These are phyloP conservation scores for Drosophila recens DNA, from an alignment of 2,888 invertebrate genomes.

Conservation along the genomic window DNA sequence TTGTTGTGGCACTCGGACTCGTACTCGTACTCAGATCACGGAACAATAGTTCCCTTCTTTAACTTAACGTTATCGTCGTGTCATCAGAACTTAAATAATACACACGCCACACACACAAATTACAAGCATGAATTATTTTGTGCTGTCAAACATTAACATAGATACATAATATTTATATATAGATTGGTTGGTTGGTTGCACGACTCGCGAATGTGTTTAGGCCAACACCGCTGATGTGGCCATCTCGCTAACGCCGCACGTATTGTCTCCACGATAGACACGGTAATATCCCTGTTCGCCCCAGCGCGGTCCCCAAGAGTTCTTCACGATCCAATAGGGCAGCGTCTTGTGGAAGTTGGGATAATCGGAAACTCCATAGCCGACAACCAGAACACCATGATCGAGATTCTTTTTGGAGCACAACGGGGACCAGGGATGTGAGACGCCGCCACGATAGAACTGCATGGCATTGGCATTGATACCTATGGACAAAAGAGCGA, in stretches of 20 bases:
- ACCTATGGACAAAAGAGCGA: constrained; percentile 61
- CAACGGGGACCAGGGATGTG: constrained; percentile 94
- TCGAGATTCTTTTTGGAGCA: constrained; percentile 92
- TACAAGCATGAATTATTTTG: constrained; percentile 38
- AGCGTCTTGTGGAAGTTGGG: constrained; percentile 92
- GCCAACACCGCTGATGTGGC: constrained; percentile 92
- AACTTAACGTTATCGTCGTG: constrained; percentile 43
- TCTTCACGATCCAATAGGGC: constrained; percentile 97
- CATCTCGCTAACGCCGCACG: constrained; percentile 95
- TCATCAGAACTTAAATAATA: constrained; percentile 37
- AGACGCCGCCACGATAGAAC: constrained; percentile 97
- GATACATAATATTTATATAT: constrained; percentile 39
- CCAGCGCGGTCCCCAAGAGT: constrained; percentile 97
- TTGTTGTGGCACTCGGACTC: constrained; percentile 13
- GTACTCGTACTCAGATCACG: constrained; percentile 15
- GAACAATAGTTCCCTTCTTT: constrained; percentile 40
- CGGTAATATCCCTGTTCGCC: constrained; percentile 98
- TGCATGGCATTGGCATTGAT: constrained; percentile 99
- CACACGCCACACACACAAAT: constrained; percentile 29
- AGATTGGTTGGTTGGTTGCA: constrained; percentile 23
- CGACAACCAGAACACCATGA: constrained; percentile 98
- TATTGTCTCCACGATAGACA: constrained; percentile 97
- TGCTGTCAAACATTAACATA: constrained; percentile 57
- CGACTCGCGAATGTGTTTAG: constrained; percentile 31
- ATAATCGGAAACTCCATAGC: constrained; percentile 93